A percentile compares a stretch with the other conserved stretches of the same genome.
phyloP scores from a whole-genome alignment of 2,888 invertebrate genomes.

The Furcula furcula region DNA sequence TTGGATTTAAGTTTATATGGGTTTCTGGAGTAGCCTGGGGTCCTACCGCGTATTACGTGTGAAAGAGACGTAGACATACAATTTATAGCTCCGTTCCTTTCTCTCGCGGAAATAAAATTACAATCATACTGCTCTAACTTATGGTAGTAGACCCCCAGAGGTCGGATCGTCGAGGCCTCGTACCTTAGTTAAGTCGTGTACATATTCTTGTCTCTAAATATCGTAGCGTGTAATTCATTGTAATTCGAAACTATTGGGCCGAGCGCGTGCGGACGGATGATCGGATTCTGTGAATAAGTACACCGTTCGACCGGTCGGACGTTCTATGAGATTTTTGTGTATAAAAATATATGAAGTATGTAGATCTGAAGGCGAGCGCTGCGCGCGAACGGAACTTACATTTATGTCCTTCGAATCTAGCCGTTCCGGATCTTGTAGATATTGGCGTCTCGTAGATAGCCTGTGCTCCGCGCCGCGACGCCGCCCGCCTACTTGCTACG shows the following conservation, averaged over 20 bases:
- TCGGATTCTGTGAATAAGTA: constrained; percentile 17
- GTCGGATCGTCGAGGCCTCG: neutral
- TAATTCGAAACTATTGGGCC: constrained; percentile 35
- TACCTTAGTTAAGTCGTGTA: constrained; percentile 40
- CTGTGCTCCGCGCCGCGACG: constrained; percentile 21
- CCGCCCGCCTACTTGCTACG: constrained; percentile 13
- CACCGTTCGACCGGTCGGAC: constrained; percentile 31
- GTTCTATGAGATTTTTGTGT: constrained; percentile 31
- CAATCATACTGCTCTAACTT: no score
- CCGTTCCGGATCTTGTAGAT: constrained; percentile 32
- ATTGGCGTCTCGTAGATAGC: constrained; percentile 35
- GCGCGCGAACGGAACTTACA: constrained; percentile 31
- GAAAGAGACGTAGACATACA: no score
- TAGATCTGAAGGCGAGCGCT: constrained; percentile 46
- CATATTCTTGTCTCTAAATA: constrained; percentile 49
- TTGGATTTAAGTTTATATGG: no score
- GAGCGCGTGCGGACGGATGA: constrained; percentile 33
- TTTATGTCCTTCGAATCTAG: constrained; percentile 25
- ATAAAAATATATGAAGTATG: constrained; percentile 21
- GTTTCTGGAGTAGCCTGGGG: no score
- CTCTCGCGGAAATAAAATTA: no score
- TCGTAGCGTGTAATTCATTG: constrained; percentile 40
- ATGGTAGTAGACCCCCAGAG: no score
- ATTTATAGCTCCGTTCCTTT: no score
- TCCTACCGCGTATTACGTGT: no score